phyloP scores from a whole-genome alignment of 1,140 invertebrate genomes.

The Rhyacophila brunnea region DNA sequence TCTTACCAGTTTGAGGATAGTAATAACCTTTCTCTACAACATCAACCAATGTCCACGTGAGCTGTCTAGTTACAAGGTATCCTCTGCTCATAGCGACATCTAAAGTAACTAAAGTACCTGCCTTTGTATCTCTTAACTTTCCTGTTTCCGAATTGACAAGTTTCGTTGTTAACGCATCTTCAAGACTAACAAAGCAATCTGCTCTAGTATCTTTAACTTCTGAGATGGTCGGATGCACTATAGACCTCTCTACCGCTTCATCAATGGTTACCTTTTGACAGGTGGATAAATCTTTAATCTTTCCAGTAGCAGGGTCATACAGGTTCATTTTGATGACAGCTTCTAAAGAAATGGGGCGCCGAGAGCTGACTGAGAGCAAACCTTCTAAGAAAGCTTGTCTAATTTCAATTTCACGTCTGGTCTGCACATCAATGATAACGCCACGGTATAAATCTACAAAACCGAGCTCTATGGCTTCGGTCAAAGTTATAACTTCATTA shows the following conservation, averaged over 20 bases:
- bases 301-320: constrained; percentile 69
- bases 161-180: constrained; percentile 65
- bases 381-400: constrained; percentile 70
- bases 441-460: constrained; percentile 75
- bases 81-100: constrained; percentile 68
- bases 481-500: constrained; percentile 69
- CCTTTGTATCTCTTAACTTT: constrained; percentile 66
- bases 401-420: constrained; percentile 65
- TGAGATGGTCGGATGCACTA: constrained; percentile 82
- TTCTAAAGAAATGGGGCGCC: constrained; percentile 74
- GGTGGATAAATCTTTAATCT: constrained; percentile 69
- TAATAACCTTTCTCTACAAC: constrained; percentile 80
- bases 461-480: constrained; percentile 73
- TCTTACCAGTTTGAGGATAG: constrained; percentile 68
- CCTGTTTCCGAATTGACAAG: constrained; percentile 69
- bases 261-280: constrained; percentile 68
- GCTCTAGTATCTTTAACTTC: constrained; percentile 74
- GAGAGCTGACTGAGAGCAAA: constrained; percentile 62
- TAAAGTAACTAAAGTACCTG: constrained; percentile 64
- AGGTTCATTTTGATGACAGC: constrained; percentile 69
- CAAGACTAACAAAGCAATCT: constrained; percentile 66
- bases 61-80: constrained; percentile 68
- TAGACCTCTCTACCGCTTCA: constrained; percentile 74
- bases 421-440: constrained; percentile 67
- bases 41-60: constrained; percentile 70